Evolutionary conservation across 2,113 vertebrate species (phyloP).

Genomic region (Rostratula benghalensis): DNA sequence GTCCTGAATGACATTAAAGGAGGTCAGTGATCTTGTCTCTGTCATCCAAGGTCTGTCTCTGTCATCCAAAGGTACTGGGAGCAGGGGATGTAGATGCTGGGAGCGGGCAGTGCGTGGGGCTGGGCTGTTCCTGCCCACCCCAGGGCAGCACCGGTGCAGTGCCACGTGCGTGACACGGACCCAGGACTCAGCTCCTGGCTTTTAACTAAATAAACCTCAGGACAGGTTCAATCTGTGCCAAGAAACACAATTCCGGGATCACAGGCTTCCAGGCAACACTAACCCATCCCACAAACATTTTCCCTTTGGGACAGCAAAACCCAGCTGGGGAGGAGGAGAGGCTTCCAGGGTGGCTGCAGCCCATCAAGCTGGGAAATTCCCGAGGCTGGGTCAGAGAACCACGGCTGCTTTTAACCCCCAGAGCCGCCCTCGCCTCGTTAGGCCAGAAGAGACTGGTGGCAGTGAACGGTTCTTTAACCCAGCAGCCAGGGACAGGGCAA

Average conservation of each 20-base stretch:
- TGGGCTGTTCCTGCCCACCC: neutral
- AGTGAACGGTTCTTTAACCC: neutral
- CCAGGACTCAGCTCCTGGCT: neutral
- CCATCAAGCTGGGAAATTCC: rapidly evolving
- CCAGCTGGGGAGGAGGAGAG: rapidly evolving
- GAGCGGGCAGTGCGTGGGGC: rapidly evolving
- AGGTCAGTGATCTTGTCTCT: rapidly evolving
- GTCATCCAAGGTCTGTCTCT: too few relatives aligned
- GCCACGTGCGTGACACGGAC: rapidly evolving
- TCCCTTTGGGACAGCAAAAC: neutral
- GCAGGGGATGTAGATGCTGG: neutral
- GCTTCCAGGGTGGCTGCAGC: too few relatives aligned
- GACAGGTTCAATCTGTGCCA: rapidly evolving
- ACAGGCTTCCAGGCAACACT: neutral
- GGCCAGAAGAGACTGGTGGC: neutral
- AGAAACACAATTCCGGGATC: rapidly evolving
- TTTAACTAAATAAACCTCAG: neutral
- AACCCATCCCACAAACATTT: rapidly evolving
- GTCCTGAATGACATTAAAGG: neutral
- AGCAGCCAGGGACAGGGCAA: rapidly evolving
- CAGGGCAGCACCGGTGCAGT: neutral
- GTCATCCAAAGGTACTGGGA: rapidly evolving
- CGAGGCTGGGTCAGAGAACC: rapidly evolving
- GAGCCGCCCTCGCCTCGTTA: rapidly evolving
- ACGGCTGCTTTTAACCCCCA: too few relatives aligned